phyloP scores from a whole-genome alignment of 2,113 vertebrate species.

The Aleadryas rufinucha region DNA sequence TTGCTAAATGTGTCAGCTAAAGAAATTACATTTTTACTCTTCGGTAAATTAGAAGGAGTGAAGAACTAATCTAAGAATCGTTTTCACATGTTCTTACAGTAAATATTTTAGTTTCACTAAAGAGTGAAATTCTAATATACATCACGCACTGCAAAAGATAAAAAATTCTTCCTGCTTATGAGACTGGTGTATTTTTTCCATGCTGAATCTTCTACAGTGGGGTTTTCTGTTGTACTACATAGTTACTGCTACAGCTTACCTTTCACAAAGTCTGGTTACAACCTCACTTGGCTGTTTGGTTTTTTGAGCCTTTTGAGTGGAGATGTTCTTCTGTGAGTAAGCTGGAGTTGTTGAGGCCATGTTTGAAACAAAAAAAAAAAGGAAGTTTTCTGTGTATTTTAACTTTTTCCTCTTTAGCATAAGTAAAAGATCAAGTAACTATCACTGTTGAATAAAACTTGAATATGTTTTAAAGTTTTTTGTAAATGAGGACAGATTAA shows the following conservation, averaged over 20 bases:
- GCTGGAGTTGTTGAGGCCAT: conserved; percentile 41
- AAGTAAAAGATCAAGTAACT: neutral
- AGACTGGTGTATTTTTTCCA: neutral
- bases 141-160: neutral
- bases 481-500: neutral
- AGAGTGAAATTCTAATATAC: neutral
- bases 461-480: neutral
- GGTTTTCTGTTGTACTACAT: neutral
- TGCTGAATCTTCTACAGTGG: neutral
- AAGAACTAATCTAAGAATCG: neutral
- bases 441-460: neutral
- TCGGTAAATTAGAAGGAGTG: neutral
- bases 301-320: neutral
- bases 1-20: neutral
- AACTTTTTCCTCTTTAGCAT: neutral
- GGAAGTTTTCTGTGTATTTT: neutral
- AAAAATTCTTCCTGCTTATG: neutral
- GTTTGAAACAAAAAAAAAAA: neutral
- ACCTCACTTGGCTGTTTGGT: neutral
- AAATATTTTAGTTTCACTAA: neutral
- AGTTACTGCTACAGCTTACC: conserved; percentile 49
- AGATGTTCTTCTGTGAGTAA: conserved; percentile 20
- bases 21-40: neutral
- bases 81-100: neutral
- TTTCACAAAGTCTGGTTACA: neutral